Conservation (phyloP, 2,797 vertebrate species). For the Sardinella longiceps region DNA sequence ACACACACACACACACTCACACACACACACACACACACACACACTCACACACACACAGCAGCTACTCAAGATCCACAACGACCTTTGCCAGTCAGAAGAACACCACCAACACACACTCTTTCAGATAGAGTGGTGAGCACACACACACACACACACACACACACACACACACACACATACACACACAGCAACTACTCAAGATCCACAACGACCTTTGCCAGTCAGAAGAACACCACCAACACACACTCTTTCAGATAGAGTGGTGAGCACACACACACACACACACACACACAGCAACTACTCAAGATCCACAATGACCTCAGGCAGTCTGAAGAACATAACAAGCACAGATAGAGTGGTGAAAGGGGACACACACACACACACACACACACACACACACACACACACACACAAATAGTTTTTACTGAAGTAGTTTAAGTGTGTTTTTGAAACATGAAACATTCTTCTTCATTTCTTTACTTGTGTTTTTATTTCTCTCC, state of each 20-base stretch:
- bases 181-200: too few species aligned
- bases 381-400: too few species aligned
- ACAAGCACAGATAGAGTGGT: neutral
- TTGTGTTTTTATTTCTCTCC: neutral
- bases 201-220: neutral
- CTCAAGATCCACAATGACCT: neutral
- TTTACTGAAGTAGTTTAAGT: neutral
- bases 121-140: too few species aligned
- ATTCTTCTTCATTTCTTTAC: too few species aligned
- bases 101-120: too few species aligned
- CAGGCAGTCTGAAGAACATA: neutral
- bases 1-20: constrained; percentile 21
- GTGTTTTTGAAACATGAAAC: neutral
- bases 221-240: neutral
- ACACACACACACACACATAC: constrained; percentile 1
- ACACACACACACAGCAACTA: neutral
- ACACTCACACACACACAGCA: too few species aligned
- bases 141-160: constrained; percentile 17
- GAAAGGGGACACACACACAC: too few species aligned
- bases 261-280: neutral
- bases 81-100: too few species aligned
- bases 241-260: too few species aligned
- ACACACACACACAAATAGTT: constrained; percentile 6
- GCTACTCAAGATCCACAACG: too few species aligned
- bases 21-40: too few species aligned